Percentiles rank a stretch among this genome's conserved stretches.
phyloP scores from a whole-genome alignment of 2,113 vertebrate genomes.

The Leptobrachium leishanense region DNA sequence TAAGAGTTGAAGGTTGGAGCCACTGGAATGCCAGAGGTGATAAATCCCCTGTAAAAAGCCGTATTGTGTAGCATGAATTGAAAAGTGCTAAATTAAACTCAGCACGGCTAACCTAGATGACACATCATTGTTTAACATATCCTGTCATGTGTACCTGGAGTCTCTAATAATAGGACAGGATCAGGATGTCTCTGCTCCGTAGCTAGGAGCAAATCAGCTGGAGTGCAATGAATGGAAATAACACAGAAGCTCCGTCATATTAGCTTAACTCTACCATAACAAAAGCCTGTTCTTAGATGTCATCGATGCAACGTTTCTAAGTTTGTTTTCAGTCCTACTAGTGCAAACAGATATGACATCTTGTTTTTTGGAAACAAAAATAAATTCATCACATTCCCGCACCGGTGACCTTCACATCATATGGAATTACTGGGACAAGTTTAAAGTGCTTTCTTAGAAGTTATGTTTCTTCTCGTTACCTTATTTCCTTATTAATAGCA shows the following conservation, averaged over 20 bases:
- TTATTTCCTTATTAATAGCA: conserved; percentile 98
- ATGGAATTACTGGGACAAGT: background rate
- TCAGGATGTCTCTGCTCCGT: conserved; percentile 25
- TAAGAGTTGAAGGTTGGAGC: background rate
- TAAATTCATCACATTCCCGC: background rate
- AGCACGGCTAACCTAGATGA: background rate
- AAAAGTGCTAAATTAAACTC: background rate
- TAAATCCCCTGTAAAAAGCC: background rate
- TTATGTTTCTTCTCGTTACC: conserved; percentile 61
- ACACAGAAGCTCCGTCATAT: conserved; percentile 17
- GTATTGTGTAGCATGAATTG: background rate
- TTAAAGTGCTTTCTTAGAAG: background rate
- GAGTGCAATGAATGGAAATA: conserved; percentile 25
- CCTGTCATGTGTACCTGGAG: conserved; percentile 7
- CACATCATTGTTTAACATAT: background rate
- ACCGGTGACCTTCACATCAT: background rate
- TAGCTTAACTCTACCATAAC: conserved; percentile 6
- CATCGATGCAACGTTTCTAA: conserved; percentile 12
- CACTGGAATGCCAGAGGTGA: background rate
- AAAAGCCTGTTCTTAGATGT: conserved; percentile 18
- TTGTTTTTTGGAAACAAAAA: background rate
- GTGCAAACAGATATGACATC: conserved; percentile 16
- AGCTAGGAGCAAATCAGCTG: conserved; percentile 32
- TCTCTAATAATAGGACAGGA: conserved; percentile 10
- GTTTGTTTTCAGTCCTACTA: conserved; percentile 13